Conservation (phyloP, 2,888 invertebrate species). For the Trachelus troglodyta region DNA sequence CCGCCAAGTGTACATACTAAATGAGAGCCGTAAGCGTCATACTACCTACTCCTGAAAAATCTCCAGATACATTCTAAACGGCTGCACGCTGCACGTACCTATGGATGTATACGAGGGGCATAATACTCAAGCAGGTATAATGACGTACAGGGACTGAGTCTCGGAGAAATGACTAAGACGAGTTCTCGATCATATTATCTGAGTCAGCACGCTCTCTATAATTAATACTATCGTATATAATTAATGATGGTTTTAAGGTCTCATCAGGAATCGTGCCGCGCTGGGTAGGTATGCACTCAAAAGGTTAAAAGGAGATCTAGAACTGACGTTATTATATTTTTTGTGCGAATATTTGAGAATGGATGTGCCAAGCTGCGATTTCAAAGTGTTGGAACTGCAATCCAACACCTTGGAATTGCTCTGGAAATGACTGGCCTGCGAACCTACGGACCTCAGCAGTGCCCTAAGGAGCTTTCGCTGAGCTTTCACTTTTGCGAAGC, state of each 20-base stretch:
- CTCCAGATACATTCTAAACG: no score
- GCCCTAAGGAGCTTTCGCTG: constrained; percentile 34
- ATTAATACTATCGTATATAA: neutral
- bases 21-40: no score
- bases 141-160: no score
- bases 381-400: constrained; percentile 7
- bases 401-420: neutral
- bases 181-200: neutral
- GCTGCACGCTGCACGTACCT: no score
- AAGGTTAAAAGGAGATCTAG: neutral
- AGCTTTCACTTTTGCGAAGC: constrained; percentile 42
- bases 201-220: neutral
- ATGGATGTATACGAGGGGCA: no score
- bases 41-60: no score
- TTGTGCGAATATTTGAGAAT: constrained; percentile 21
- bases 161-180: neutral
- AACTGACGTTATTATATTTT: constrained; percentile 2
- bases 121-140: no score
- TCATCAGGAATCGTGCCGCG: neutral
- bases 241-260: neutral
- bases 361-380: constrained; percentile 19
- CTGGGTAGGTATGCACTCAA: neutral
- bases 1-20: no score
- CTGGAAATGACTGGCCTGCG: constrained; percentile 3
- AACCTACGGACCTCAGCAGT: constrained; percentile 11